Evolutionary conservation across 2,113 vertebrate species (phyloP), one percentile per base, ranked within the genome.

Genomic region (Vicugna pacos): DNA sequence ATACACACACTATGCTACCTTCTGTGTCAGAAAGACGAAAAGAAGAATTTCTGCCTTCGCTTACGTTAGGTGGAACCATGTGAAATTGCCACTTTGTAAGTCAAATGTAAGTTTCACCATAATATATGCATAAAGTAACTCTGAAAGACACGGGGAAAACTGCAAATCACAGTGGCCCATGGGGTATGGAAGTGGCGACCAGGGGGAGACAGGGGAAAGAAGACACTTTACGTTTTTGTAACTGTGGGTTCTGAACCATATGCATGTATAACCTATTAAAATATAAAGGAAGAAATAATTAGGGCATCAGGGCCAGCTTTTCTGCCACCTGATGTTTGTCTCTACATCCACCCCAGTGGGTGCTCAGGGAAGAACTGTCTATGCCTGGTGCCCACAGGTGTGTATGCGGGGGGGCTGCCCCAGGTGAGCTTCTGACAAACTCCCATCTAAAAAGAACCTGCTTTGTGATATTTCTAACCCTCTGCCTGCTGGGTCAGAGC

Each of bases 311-410:
- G 11, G 1, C 3, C 3, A 22, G 73, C 28, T 84, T 48, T 48
- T 79, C 60, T 52, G 73, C 4, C 8, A 1, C 28, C 7, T 0
- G 11, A 30, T 2, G 28, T 52, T 14, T 11, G 2, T 56, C 42
- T 84, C 30, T 32, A 2, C 3, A 54, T 11, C 77, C 60, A 32
- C 2, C 20, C 48, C 22, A 42, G 60, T 3, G 14, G 72, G 56
- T 30, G 11, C 2, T 26, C 46, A 46, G 50, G 86, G 48, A 58
- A 77, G 26, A 46, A 50, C 26, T 3, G 0, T 17, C 30, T 14
- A 22, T 14, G 32, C 22, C 35, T n/a, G 48, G 42, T 58, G 30
- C 30, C 19, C 5, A 2, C 19, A n/a, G 7, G 48, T 14, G 52
- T 42, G 50, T 14, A 32, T 19, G 6, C 32, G 6, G 7, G 19